Evolutionary conservation across 2,888 invertebrate species (phyloP).

Genomic region (Cynaeus angustus): DNA sequence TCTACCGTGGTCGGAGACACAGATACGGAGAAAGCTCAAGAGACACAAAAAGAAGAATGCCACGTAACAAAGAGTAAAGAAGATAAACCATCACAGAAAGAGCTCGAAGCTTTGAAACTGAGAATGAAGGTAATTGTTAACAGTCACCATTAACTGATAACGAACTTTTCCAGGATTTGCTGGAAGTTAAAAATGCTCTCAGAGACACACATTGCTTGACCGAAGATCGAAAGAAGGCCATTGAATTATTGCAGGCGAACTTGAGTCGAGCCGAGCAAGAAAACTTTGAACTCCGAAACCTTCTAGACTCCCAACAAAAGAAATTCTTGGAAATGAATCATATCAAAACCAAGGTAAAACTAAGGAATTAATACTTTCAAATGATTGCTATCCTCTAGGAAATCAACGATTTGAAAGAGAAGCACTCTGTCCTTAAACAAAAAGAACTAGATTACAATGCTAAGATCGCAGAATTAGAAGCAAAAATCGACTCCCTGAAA

Average conservation of each 20-base stretch:
- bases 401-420: constrained; percentile 29
- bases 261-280: constrained; percentile 5
- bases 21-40: constrained; percentile 1
- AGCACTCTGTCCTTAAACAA: constrained; percentile 1
- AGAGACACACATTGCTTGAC: constrained; percentile 38
- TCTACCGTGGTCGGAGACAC: constrained; percentile 10
- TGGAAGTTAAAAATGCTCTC: constrained; percentile 40
- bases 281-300: constrained; percentile 20
- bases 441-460: constrained; percentile 21
- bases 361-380: neutral
- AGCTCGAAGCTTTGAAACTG: constrained; percentile 37
- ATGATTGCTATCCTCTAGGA: neutral
- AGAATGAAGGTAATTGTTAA: constrained; percentile 34
- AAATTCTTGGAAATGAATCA: constrained; percentile 30
- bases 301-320: constrained; percentile 22
- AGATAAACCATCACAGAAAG: constrained; percentile 17
- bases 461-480: constrained; percentile 11
- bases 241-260: constrained; percentile 24
- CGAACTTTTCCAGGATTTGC: constrained; percentile 28
- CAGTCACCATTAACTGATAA: neutral
- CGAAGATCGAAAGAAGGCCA: constrained; percentile 39
- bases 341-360: constrained; percentile 16
- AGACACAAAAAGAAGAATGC: too few species aligned
- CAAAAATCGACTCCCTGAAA: constrained; percentile 1
- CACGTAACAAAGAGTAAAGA: neutral